Evolutionary conservation across 2,113 vertebrate species (phyloP), one percentile per base, ranked within the genome.

Genomic region (Tetrax tetrax): DNA sequence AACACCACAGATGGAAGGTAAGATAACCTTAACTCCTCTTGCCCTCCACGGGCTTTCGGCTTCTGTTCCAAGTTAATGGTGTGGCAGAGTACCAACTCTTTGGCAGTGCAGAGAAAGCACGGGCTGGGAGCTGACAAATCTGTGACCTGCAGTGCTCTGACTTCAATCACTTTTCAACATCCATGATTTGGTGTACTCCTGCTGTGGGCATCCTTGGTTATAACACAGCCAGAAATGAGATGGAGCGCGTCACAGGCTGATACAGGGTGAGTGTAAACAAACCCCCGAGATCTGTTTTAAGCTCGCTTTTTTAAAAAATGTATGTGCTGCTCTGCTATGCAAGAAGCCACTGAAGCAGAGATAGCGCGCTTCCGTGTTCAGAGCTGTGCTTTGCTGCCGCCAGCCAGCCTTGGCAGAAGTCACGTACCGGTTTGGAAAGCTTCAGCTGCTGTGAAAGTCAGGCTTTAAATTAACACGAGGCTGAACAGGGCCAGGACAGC

Each of bases 271-370:
- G 68, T 8, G 21, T 15, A 12, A 45, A 11, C 12, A 66, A 80
- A 83, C 16, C 31, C 66, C 21, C 2, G 22, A 27, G 43, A 31
- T 35, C 22, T 20, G 37, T 20, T 65, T 51, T 38, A 79, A 65
- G 59, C 35, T 43, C 25, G 0, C 15, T 51, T 23, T 12, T 43
- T 25, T 19, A n/a, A n/a, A n/a, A 21, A 21, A 31, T 35, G 14
- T 5, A 4, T 4, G 19, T 59, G 57, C 41, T 33, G 12, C 37
- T 60, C 23, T 27, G 48, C 71, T 35, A 0, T 21, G 22, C 14
- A 5, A 5, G 57, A 9, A 63, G 57, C 9, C 18, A 3, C 23
- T 6, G 1, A 23, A 15, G 69, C 33, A 0, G 9, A 31, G 27
- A 8, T 9, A 38, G 37, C 28, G 28, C 7, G 66, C 65, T 68